These are phyloP conservation scores for Semnornis frantzii DNA, from an alignment of 2,113 vertebrate species.

Conservation along the genomic window DNA sequence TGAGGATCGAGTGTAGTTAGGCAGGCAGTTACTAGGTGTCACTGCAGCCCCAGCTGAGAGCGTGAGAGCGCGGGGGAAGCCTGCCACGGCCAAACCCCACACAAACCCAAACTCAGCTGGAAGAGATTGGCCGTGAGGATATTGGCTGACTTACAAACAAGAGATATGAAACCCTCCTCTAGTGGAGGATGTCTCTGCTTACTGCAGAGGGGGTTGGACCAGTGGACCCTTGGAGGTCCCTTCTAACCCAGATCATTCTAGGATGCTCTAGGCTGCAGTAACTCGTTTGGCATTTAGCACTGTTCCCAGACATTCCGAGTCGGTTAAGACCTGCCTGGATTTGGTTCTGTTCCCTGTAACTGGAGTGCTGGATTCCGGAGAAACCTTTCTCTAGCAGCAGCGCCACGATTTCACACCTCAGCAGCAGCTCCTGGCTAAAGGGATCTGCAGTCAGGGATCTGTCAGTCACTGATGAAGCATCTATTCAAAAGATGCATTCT, in stretches of 20 bases:
- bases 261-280: not conserved
- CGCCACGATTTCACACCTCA: not conserved
- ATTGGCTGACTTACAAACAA: not conserved
- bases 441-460: not conserved
- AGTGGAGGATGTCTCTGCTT: no score
- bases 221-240: no score
- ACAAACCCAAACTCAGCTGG: not conserved
- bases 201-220: no score
- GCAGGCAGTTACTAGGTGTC: constrained; percentile 55
- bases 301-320: not conserved
- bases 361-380: not conserved
- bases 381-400: not conserved
- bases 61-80: accelerated
- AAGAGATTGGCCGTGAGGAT: not conserved
- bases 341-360: not conserved
- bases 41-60: not conserved
- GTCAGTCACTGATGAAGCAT: not conserved
- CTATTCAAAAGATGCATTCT: not conserved
- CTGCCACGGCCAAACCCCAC: not conserved
- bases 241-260: no score
- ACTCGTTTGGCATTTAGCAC: not conserved
- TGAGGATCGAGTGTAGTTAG: not conserved
- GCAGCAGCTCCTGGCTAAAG: accelerated
- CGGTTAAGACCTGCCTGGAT: not conserved
- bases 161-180: not conserved